A percentile compares a stretch with the other conserved stretches of the same genome.
Conservation (phyloP, 2,888 invertebrate species). For the Periphyllus acericola region DNA sequence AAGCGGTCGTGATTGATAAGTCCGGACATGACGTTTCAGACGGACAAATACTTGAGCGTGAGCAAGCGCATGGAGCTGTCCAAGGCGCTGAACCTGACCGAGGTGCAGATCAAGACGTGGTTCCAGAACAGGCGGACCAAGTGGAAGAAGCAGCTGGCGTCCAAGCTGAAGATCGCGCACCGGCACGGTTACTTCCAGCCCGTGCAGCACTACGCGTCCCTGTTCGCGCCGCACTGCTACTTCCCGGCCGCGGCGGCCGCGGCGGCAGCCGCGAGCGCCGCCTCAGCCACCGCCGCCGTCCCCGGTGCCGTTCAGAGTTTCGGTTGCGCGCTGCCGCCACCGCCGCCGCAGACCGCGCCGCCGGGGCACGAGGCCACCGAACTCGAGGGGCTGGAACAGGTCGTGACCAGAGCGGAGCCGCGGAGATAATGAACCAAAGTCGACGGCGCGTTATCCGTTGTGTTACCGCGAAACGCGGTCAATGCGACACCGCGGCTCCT, state of each 20-base stretch:
- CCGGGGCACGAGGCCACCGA: neutral
- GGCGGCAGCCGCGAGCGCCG: neutral
- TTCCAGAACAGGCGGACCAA: slow-evolving; percentile 95
- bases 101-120: slow-evolving; percentile 97
- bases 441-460: too few species aligned
- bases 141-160: slow-evolving; percentile 95
- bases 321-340: neutral
- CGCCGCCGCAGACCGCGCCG: neutral
- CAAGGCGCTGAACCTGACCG: slow-evolving; percentile 86
- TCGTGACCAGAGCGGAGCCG: neutral
- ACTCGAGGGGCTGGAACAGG: neutral
- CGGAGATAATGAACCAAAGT: too few species aligned
- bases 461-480: too few species aligned
- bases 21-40: too few species aligned
- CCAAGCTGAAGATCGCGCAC: slow-evolving; percentile 63
- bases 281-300: neutral
- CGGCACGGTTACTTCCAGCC: slow-evolving; percentile 62
- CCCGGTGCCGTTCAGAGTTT: neutral
- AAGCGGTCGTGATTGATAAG: too few species aligned
- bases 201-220: slow-evolving; percentile 62
- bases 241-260: slow-evolving; percentile 13
- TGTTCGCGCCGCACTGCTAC: slow-evolving; percentile 62
- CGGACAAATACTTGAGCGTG: slow-evolving; percentile 95
- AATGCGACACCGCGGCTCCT: too few species aligned
- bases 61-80: slow-evolving; percentile 94